phyloP scores from a whole-genome alignment of 2,113 vertebrate genomes.

The Platichthys stellatus region DNA sequence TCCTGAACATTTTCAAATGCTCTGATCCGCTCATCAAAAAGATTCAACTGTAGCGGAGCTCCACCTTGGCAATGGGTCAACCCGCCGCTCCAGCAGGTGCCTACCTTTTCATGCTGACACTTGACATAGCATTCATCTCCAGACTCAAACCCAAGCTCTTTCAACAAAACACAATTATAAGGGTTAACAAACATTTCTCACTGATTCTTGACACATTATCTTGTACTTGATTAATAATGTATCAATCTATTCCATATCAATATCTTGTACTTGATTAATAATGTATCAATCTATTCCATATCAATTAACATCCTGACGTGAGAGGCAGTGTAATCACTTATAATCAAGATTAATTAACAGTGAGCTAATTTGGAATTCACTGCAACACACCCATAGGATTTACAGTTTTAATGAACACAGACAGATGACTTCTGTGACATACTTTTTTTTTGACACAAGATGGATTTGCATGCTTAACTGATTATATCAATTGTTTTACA shows the following conservation, averaged over 20 bases:
- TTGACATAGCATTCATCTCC: conserved; percentile 3
- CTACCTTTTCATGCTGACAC: conserved; percentile 1
- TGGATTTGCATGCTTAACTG: conserved; percentile 29
- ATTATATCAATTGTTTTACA: conserved; percentile 40
- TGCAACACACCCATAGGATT: conserved; percentile 41
- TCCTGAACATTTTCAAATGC: neutral
- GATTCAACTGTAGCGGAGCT: neutral
- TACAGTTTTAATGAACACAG: conserved; percentile 42
- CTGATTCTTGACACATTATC: conserved; percentile 25
- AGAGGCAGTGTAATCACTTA: conserved; percentile 19
- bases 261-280: conserved; percentile 45
- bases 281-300: conserved; percentile 34
- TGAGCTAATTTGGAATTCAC: conserved; percentile 46
- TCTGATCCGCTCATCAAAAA: neutral
- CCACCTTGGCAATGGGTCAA: too few species aligned
- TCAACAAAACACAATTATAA: neutral
- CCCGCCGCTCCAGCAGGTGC: neutral
- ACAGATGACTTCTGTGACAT: conserved; percentile 14
- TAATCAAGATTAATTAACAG: conserved; percentile 61
- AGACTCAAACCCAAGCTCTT: neutral
- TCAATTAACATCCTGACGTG: conserved; percentile 26
- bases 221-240: conserved; percentile 46
- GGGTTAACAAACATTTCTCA: neutral
- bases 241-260: conserved; percentile 26
- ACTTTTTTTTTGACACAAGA: conserved; percentile 20